These are phyloP conservation scores for Anolis apletophallus DNA, from an alignment of 2,797 vertebrate species.

Conservation along the genomic window DNA sequence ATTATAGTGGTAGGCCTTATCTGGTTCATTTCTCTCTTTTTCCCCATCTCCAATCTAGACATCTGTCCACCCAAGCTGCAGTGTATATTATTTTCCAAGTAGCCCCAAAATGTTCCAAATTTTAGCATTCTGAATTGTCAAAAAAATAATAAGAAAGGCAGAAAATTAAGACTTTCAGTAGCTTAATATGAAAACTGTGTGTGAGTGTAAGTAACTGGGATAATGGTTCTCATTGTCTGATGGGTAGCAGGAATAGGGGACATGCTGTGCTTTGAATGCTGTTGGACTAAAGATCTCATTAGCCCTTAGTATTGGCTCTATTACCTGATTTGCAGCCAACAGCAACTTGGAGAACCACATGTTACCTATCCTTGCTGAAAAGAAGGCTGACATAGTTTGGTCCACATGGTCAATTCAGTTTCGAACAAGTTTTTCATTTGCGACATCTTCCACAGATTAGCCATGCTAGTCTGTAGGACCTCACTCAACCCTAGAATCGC, in stretches of 20 bases:
- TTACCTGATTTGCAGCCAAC: no score
- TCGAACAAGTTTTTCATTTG: background rate
- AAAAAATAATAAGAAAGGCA: background rate
- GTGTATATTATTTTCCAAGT: no score
- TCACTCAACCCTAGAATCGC: background rate
- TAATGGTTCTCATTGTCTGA: background rate
- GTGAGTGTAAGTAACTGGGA: background rate
- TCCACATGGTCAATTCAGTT: background rate
- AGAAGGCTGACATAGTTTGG: background rate
- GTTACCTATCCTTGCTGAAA: background rate
- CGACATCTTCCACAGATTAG: background rate
- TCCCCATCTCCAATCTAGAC: background rate
- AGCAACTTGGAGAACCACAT: background rate
- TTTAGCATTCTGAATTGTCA: background rate
- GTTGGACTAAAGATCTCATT: background rate
- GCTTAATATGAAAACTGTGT: background rate
- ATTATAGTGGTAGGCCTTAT: conserved; percentile 24
- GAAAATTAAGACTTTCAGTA: background rate
- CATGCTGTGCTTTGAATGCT: background rate
- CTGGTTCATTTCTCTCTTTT: conserved; percentile 9
- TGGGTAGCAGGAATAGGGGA: background rate
- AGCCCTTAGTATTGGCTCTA: no score
- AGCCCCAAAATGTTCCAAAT: no score
- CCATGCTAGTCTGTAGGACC: background rate
- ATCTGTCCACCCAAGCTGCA: background rate